phyloP scores from a whole-genome alignment of 2,797 vertebrate genomes.

The Phrynocephalus guinanensis region DNA sequence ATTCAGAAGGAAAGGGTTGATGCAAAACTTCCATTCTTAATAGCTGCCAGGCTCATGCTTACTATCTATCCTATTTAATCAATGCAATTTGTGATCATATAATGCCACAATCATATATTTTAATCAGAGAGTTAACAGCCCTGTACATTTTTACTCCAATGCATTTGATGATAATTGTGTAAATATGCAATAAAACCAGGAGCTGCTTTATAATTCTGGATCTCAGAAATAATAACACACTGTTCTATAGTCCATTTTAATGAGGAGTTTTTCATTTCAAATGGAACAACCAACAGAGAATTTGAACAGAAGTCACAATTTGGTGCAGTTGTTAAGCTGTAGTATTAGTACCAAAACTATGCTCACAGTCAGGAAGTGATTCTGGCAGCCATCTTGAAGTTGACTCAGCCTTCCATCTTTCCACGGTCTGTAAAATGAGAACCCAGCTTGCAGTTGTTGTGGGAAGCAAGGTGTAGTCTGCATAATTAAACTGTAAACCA shows the following conservation, averaged over 20 bases:
- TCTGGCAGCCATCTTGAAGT: no score
- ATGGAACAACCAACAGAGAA: neutral
- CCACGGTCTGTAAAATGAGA: no score
- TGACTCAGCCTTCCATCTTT: no score
- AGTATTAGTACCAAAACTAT: no score
- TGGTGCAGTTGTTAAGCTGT: no score
- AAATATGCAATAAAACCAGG: constrained; percentile 17
- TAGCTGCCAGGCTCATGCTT: neutral
- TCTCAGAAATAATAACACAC: neutral
- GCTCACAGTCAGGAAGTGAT: no score
- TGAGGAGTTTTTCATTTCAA: constrained; percentile 10
- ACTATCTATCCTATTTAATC: constrained; percentile 16
- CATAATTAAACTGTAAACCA: no score
- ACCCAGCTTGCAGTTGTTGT: no score
- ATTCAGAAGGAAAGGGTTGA: constrained; percentile 10
- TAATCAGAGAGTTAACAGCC: constrained; percentile 23
- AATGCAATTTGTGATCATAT: constrained; percentile 8
- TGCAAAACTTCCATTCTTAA: neutral
- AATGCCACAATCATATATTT: constrained; percentile 37
- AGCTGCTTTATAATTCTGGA: neutral
- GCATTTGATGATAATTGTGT: neutral
- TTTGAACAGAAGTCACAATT: no score
- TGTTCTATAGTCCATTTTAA: neutral
- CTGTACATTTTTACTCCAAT: constrained; percentile 28
- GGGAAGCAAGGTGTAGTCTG: no score